Evolutionary conservation across 2,888 invertebrate species (phyloP).

Genomic region (Amblyjoppa fuscipennis): DNA sequence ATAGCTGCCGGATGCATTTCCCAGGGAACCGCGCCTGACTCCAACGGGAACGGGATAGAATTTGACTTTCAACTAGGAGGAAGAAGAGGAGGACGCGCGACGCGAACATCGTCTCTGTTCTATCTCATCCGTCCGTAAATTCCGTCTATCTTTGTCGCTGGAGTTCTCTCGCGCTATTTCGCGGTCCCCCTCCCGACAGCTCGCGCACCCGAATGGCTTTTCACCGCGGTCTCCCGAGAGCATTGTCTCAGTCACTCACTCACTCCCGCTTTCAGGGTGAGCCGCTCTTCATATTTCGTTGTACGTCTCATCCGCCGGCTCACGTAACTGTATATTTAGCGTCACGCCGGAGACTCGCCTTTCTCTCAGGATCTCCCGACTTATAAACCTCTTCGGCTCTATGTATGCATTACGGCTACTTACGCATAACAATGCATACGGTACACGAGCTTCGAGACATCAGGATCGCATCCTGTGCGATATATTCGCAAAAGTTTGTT

Average conservation of each 20-base stretch:
- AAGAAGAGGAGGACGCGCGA: constrained; percentile 25
- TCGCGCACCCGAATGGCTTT: constrained; percentile 39
- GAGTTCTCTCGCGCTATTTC: constrained; percentile 25
- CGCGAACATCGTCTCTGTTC: constrained; percentile 29
- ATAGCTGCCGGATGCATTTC: constrained; percentile 49
- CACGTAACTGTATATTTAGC: constrained; percentile 34
- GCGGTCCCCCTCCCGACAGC: constrained; percentile 8
- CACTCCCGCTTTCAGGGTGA: constrained; percentile 22
- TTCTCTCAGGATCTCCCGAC: constrained; percentile 1
- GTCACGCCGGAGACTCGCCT: neutral
- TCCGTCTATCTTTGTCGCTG: neutral
- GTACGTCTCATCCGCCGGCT: constrained; percentile 28
- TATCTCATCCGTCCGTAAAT: neutral
- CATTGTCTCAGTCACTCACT: constrained; percentile 1
- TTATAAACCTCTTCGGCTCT: constrained; percentile 23
- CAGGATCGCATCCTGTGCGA: neutral
- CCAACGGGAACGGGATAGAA: constrained; percentile 65
- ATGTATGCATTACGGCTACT: constrained; percentile 24
- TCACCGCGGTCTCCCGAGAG: constrained; percentile 17
- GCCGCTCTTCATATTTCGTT: constrained; percentile 42
- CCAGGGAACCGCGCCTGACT: constrained; percentile 41
- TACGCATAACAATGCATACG: constrained; percentile 16
- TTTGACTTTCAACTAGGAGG: constrained; percentile 68
- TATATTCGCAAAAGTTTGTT: neutral
- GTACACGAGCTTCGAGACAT: neutral